phyloP scores from a whole-genome alignment of 2,888 invertebrate species.

The Calliphora vomitoria region DNA sequence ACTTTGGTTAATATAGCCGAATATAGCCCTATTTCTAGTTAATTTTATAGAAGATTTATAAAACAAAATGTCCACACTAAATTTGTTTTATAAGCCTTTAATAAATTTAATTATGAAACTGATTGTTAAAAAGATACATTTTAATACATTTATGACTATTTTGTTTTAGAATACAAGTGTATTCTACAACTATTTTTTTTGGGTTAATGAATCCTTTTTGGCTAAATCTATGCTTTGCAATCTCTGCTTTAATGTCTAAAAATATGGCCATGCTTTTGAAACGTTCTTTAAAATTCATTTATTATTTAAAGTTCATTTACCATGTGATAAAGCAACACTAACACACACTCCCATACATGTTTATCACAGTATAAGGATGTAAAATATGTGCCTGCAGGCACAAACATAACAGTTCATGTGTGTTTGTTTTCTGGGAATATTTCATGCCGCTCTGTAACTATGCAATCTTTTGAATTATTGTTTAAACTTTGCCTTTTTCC shows the following conservation, averaged over 20 bases:
- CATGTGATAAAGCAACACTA: slow-evolving; percentile 32
- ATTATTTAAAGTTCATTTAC: slow-evolving; percentile 70
- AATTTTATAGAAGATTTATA: too few relatives aligned
- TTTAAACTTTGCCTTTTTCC: slow-evolving; percentile 42
- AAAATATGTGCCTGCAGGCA: slow-evolving; percentile 2
- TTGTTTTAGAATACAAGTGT: too few relatives aligned
- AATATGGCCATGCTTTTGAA: slow-evolving; percentile 48
- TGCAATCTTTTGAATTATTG: slow-evolving; percentile 11
- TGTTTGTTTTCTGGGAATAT: background rate
- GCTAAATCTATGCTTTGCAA: slow-evolving; percentile 25
- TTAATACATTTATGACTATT: too few relatives aligned
- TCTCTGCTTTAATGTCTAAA: slow-evolving; percentile 15
- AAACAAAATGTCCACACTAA: too few relatives aligned
- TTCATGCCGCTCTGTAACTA: slow-evolving; percentile 21
- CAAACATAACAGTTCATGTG: background rate
- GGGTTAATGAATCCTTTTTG: background rate
- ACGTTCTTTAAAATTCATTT: slow-evolving; percentile 65
- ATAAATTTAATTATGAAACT: too few relatives aligned
- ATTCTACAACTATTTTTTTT: background rate
- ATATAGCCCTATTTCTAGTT: too few relatives aligned
- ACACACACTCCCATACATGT: slow-evolving; percentile 1
- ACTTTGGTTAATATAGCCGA: too few relatives aligned
- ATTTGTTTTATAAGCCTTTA: too few relatives aligned
- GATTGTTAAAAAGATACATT: too few relatives aligned
- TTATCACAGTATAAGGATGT: background rate